These are phyloP conservation scores for Ochotona princeps DNA, from an alignment of 2,113 vertebrate genomes.

Conservation along the genomic window DNA sequence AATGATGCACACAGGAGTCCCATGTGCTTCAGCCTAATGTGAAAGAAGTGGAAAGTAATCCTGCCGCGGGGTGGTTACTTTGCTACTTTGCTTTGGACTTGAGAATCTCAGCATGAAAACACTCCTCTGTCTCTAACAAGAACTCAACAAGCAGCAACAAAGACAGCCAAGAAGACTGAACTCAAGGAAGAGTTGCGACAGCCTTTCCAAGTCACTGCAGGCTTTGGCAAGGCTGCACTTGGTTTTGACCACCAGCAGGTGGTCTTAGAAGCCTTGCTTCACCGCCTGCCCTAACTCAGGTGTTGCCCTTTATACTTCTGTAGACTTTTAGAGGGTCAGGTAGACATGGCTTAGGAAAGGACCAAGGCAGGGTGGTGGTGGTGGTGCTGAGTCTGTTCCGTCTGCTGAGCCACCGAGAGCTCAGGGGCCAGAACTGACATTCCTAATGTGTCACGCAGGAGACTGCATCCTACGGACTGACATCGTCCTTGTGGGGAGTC, in stretches of 20 bases:
- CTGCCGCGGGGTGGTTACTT: not conserved
- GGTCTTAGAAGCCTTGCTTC: not conserved
- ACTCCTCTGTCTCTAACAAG: not conserved
- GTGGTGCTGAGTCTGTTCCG: too few species aligned
- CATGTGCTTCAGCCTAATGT: not conserved
- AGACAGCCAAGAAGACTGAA: not conserved
- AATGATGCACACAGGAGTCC: not conserved
- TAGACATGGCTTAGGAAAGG: constrained; percentile 10
- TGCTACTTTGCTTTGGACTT: not conserved
- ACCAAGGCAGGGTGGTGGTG: not conserved
- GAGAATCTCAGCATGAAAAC: not conserved
- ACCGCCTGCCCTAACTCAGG: not conserved
- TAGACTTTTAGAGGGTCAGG: constrained; percentile 27
- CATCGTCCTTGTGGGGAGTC: too few species aligned
- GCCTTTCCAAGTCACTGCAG: not conserved
- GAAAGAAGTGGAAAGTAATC: not conserved
- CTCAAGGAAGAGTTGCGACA: not conserved
- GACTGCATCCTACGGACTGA: not conserved
- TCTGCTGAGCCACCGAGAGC: not conserved
- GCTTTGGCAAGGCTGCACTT: not conserved
- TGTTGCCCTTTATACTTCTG: not conserved
- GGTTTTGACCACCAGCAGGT: not conserved
- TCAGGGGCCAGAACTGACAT: not conserved
- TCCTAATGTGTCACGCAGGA: not conserved
- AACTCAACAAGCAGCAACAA: not conserved